Conservation (phyloP, 2,888 invertebrate genomes). For the Caenorhabditis sp. region DNA sequence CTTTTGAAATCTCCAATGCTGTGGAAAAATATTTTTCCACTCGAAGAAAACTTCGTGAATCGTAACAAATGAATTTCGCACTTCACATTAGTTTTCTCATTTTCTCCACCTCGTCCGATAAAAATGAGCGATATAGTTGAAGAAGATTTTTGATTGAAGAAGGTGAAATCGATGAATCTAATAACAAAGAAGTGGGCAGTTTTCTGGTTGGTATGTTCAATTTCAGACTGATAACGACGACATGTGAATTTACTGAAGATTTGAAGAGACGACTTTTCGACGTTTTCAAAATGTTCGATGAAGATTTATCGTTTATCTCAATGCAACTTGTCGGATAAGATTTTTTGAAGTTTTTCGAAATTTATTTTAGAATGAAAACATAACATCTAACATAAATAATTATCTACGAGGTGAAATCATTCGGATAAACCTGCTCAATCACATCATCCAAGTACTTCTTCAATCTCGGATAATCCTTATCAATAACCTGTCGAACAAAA, state of each 20-base stretch:
- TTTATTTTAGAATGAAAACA: too few species aligned
- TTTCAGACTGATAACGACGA: too few species aligned
- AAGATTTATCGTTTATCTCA: too few species aligned
- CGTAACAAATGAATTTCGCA: background rate
- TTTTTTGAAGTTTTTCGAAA: too few species aligned
- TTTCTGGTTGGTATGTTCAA: conserved; percentile 22
- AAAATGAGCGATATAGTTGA: conserved; percentile 3
- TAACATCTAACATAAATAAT: too few species aligned
- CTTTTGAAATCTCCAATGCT: too few species aligned
- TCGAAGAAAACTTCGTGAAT: background rate
- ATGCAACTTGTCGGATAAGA: too few species aligned
- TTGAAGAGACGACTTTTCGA: conserved; percentile 35
- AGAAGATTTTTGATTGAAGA: conserved; percentile 32
- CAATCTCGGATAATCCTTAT: conserved; percentile 18
- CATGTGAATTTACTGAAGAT: conserved; percentile 38
- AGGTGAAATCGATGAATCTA: conserved; percentile 26
- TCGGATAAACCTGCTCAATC: conserved; percentile 16
- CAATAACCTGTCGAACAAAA: conserved; percentile 12
- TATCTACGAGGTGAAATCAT: conserved; percentile 17
- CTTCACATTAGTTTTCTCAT: background rate
- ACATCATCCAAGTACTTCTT: conserved; percentile 22
- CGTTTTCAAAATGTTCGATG: conserved; percentile 49
- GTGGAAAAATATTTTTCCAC: too few species aligned
- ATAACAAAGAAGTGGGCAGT: conserved; percentile 22
- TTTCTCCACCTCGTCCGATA: too few species aligned